Evolutionary conservation across 2,113 vertebrate genomes (phyloP).

Genomic region (Onychostruthus taczanowskii): DNA sequence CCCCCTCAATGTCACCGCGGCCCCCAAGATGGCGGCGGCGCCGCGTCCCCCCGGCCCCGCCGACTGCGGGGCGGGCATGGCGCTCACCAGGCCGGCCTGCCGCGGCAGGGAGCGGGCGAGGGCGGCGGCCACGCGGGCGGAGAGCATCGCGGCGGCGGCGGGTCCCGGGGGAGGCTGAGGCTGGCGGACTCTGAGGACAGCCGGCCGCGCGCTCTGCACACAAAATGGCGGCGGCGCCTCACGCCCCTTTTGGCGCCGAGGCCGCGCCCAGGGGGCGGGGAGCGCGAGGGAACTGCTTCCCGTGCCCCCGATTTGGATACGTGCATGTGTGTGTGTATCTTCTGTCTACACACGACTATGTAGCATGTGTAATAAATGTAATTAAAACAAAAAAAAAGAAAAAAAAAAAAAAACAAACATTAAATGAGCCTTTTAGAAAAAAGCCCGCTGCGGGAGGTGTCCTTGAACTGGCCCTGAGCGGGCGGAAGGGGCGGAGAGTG

Average conservation of each 20-base stretch:
- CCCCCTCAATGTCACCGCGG: constrained; percentile 31
- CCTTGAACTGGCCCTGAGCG: neutral
- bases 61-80: neutral
- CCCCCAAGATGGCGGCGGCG: neutral
- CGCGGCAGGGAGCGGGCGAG: constrained; percentile 84
- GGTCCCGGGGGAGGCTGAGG: neutral
- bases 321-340: fast-evolving
- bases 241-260: constrained; percentile 10
- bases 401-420: fast-evolving
- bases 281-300: neutral
- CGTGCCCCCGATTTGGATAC: fast-evolving
- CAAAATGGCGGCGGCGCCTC: constrained; percentile 71
- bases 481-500: neutral
- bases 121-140: constrained; percentile 87
- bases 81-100: constrained; percentile 86
- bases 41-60: too few species aligned
- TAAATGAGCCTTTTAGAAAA: neutral
- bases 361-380: too few species aligned
- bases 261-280: neutral
- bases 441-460: fast-evolving
- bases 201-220: constrained; percentile 17
- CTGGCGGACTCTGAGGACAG: neutral
- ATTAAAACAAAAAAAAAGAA: too few species aligned
- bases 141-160: constrained; percentile 76
- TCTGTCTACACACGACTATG: fast-evolving